Evolutionary conservation across 92 coral and sea anemone species (phyloP), one percentile per base, ranked within the genome.

Genomic region (Palythoa heliodiscus): DNA sequence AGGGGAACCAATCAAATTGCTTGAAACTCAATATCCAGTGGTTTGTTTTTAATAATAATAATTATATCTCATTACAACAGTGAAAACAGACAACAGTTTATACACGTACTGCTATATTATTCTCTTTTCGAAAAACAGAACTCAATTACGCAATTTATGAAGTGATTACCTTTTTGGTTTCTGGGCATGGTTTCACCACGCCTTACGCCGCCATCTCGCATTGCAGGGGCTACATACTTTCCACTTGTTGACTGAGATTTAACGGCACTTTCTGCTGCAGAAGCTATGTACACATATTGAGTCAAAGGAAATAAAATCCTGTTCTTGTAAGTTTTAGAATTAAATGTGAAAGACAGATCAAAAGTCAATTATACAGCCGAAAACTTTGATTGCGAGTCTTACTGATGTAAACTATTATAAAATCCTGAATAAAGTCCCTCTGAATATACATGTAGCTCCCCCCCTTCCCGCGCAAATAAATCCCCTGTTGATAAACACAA

Each of bases 151-250:
- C 22, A 61, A n/a, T 16, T 69, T 0, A 69, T 11, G 43, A 12
- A 37, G 73, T 6, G 6, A 12, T 25, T 91, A 96, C 99, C 99
- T 90, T 95, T 90, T 68, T 91, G 94, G 67, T 93, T 77, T 52
- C 95, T 90, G 13, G 95, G 94, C 90, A 91, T 91, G 52, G 87
- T 75, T 77, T 92, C 95, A 11, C 94, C 98, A 58, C 99, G 86
- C 75, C 92, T 93, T 47, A 84, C 89, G 2, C 95, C 99, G 66
- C 99, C 99, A 71, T 96, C 99, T 16, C 99, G 87, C 71, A 95
- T 87, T 47, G 97, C 98, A 1, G 99, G 99, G 48, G 99, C 98
- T 55, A 96, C 91, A 89, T 96, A 96, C 91, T 96, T 96, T 23
- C 99, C 98, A 25, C 89, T 70, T 14, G 88, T 78, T 0, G 91